Evolutionary conservation across 2,888 invertebrate genomes (phyloP).

Genomic region (Nomada ruficornis): DNA sequence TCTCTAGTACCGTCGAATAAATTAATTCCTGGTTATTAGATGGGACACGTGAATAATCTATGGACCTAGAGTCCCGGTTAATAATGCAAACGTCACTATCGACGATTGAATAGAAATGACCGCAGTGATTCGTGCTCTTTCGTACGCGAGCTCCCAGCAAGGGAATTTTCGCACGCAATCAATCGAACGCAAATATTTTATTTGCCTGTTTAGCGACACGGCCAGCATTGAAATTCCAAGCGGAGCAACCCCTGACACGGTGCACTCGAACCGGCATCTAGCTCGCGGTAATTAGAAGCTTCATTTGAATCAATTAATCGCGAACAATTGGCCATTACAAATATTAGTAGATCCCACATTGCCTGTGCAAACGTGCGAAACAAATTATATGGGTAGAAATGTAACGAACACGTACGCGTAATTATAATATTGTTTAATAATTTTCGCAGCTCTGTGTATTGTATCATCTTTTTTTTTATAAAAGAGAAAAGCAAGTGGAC

Average conservation of each 20-base stretch:
- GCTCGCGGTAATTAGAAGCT: constrained; percentile 39
- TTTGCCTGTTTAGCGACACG: constrained; percentile 36
- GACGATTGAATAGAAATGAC: constrained; percentile 48
- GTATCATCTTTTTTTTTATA: no score
- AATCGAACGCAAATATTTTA: constrained; percentile 55
- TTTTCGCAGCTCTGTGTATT: background rate
- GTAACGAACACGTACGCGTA: background rate
- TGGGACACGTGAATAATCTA: constrained; percentile 44
- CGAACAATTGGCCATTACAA: constrained; percentile 42
- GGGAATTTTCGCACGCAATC: constrained; percentile 42
- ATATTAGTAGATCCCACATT: constrained; percentile 18
- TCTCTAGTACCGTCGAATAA: constrained; percentile 59
- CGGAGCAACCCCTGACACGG: constrained; percentile 24
- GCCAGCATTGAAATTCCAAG: constrained; percentile 38
- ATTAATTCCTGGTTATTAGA: constrained; percentile 62
- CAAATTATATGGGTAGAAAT: background rate
- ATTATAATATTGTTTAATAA: background rate
- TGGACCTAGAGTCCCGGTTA: constrained; percentile 48
- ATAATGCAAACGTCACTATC: constrained; percentile 44
- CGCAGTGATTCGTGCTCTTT: background rate
- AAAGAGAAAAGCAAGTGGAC: background rate
- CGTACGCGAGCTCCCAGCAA: background rate
- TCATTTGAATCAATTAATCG: constrained; percentile 52
- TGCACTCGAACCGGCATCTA: background rate
- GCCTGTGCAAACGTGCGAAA: background rate